Conservation (phyloP, 1,140 invertebrate genomes). For the Drosophila suzukii region DNA sequence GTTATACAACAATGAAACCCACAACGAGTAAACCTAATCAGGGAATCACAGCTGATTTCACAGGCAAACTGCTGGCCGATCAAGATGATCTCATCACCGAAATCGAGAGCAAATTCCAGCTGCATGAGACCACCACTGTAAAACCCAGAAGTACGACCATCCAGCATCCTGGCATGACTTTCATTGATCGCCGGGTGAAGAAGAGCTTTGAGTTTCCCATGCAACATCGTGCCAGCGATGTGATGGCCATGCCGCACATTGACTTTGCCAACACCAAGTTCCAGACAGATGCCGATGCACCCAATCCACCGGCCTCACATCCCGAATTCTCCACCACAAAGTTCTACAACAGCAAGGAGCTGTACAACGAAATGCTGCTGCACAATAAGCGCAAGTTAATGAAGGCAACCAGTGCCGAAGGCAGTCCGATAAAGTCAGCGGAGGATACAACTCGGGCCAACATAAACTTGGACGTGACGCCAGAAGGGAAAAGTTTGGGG, state of each 20-base stretch:
- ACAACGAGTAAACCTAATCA: slow-evolving; percentile 19
- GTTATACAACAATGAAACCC: slow-evolving; percentile 9
- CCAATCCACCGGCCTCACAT: slow-evolving; percentile 45
- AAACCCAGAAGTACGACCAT: slow-evolving; percentile 5
- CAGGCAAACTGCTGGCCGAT: slow-evolving; percentile 74
- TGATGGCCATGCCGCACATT: slow-evolving; percentile 67
- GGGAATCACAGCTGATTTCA: slow-evolving; percentile 64
- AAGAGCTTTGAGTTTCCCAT: slow-evolving; percentile 81
- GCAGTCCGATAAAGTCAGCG: slow-evolving; percentile 69
- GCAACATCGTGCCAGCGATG: slow-evolving; percentile 72
- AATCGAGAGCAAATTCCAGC: slow-evolving; percentile 79
- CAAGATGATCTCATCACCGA: slow-evolving; percentile 81
- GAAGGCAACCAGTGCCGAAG: slow-evolving; percentile 52
- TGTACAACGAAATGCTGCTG: slow-evolving; percentile 83
- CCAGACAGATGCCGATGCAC: slow-evolving; percentile 56
- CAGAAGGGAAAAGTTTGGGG: slow-evolving; percentile 55
- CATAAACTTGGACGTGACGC: slow-evolving; percentile 50
- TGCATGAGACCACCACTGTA: slow-evolving; percentile 61
- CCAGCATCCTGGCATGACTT: slow-evolving; percentile 49
- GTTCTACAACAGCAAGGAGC: slow-evolving; percentile 84
- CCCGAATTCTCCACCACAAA: slow-evolving; percentile 84
- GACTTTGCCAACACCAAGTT: slow-evolving; percentile 84
- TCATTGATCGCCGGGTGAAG: slow-evolving; percentile 79
- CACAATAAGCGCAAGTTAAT: slow-evolving; percentile 79
- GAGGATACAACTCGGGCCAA: slow-evolving; percentile 39